Conservation (phyloP, 1,140 invertebrate species). For the Dolichoris vasculosae region DNA sequence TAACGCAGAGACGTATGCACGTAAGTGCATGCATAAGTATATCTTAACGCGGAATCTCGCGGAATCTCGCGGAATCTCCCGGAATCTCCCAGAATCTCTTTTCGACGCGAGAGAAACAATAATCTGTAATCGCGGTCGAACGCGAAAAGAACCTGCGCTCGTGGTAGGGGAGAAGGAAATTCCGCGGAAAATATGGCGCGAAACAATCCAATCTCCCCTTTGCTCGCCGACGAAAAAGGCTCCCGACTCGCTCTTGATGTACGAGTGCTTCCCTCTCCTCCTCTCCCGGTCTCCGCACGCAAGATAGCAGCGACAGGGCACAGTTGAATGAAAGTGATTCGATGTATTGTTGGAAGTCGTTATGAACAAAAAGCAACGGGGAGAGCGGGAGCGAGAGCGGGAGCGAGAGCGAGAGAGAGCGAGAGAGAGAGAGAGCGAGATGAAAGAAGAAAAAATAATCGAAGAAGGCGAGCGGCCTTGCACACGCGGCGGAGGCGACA, state of each 20-base stretch:
- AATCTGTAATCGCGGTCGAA: slow-evolving; percentile 8
- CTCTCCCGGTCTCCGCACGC: neutral
- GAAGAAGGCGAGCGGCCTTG: slow-evolving; percentile 44
- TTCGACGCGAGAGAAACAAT: neutral
- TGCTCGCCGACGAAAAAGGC: slow-evolving; percentile 10
- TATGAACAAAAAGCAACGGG: neutral
- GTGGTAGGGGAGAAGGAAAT: neutral
- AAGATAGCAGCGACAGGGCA: neutral
- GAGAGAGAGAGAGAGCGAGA: neutral
- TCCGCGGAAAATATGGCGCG: slow-evolving; percentile 13
- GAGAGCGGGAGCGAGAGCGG: neutral
- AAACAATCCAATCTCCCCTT: slow-evolving; percentile 36
- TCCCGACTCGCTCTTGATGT: neutral
- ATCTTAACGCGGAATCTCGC: neutral
- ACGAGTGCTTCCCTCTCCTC: neutral
- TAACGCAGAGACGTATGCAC: neutral
- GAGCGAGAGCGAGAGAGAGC: neutral
- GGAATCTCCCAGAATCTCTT: neutral
- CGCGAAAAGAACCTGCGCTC: neutral
- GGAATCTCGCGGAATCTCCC: neutral
- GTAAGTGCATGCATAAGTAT: neutral
- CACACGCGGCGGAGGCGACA: slow-evolving; percentile 23
- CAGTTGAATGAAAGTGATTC: slow-evolving; percentile 42
- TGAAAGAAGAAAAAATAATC: neutral
- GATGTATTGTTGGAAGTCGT: slow-evolving; percentile 41